Evolutionary conservation across 2,888 invertebrate species (phyloP).

Genomic region (Palloptera scutellata): DNA sequence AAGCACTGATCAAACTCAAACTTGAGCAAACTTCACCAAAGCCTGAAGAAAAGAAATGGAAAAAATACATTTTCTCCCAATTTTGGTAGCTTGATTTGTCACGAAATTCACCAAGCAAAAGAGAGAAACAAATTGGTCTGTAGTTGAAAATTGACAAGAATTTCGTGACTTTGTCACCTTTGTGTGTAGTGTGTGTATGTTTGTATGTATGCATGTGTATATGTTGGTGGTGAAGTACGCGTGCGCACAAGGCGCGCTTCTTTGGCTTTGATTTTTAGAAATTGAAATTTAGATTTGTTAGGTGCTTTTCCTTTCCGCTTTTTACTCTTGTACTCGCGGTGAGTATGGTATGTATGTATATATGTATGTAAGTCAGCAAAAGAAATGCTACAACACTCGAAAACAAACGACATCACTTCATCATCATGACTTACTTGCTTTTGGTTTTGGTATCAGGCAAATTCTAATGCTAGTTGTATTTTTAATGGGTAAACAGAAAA

Average conservation of each 20-base stretch:
- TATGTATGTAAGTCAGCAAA: slow-evolving; percentile 7
- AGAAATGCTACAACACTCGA: slow-evolving; percentile 27
- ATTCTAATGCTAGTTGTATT: slow-evolving; percentile 21
- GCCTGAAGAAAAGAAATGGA: no score
- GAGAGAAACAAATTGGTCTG: slow-evolving; percentile 64
- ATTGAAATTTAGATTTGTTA: slow-evolving; percentile 40
- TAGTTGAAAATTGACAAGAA: slow-evolving; percentile 65
- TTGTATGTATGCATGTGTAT: slow-evolving; percentile 30
- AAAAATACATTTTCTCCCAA: slow-evolving; percentile 51
- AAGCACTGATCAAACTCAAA: no score
- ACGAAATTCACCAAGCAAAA: slow-evolving; percentile 54
- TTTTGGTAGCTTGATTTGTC: slow-evolving; percentile 64
- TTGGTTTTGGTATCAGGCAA: slow-evolving; percentile 4
- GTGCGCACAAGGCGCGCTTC: slow-evolving; percentile 37
- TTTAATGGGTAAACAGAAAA: slow-evolving; percentile 23
- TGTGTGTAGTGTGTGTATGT: slow-evolving; percentile 35
- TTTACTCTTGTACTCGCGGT: neutral
- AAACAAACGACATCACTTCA: slow-evolving; percentile 29
- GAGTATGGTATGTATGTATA: slow-evolving; percentile 2
- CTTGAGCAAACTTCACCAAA: no score
- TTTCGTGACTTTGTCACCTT: slow-evolving; percentile 65
- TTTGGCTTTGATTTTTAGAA: slow-evolving; percentile 45
- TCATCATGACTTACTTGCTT: slow-evolving; percentile 29
- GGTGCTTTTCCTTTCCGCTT: neutral
- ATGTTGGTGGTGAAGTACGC: neutral